phyloP scores from a whole-genome alignment of 2,113 vertebrate species.

The Misgurnus mizolepis region DNA sequence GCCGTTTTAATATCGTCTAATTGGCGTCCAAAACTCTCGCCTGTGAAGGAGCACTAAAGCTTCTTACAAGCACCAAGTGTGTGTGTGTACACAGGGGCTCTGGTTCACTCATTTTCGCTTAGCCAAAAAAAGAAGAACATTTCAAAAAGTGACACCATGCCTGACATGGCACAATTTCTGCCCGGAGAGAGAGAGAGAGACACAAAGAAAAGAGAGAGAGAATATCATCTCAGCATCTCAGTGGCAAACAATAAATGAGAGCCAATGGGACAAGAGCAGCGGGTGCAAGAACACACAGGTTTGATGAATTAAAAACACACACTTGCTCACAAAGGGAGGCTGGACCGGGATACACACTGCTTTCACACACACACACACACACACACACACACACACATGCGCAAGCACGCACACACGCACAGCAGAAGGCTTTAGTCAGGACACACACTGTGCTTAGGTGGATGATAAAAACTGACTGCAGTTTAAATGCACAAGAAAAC shows the following conservation, averaged over 20 bases:
- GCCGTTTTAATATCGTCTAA: constrained; percentile 70
- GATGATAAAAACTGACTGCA: constrained; percentile 4
- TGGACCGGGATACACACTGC: not conserved
- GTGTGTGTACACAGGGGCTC: constrained; percentile 17
- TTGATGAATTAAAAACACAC: constrained; percentile 21
- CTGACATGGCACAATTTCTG: constrained; percentile 40
- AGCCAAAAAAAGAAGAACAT: constrained; percentile 43
- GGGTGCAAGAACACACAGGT: constrained; percentile 20
- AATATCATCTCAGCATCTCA: constrained; percentile 24
- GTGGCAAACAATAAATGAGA: constrained; percentile 44
- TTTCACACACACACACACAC: not conserved
- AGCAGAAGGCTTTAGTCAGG: constrained; percentile 13
- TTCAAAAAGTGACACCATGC: constrained; percentile 66
- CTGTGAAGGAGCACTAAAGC: constrained; percentile 69
- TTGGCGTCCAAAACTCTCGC: constrained; percentile 72
- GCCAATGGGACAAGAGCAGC: constrained; percentile 20
- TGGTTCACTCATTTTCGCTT: constrained; percentile 63
- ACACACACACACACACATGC: not conserved
- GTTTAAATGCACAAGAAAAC: not conserved
- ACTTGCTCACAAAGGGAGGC: not conserved
- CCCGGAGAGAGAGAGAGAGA: constrained; percentile 1
- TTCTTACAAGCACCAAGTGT: constrained; percentile 59
- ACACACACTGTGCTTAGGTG: constrained; percentile 24
- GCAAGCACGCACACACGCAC: not conserved
- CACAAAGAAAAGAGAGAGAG: constrained; percentile 1